phyloP scores from a whole-genome alignment of 30 jellyfish, hydroid and myxozoan species.

The Aurelia aurita region DNA sequence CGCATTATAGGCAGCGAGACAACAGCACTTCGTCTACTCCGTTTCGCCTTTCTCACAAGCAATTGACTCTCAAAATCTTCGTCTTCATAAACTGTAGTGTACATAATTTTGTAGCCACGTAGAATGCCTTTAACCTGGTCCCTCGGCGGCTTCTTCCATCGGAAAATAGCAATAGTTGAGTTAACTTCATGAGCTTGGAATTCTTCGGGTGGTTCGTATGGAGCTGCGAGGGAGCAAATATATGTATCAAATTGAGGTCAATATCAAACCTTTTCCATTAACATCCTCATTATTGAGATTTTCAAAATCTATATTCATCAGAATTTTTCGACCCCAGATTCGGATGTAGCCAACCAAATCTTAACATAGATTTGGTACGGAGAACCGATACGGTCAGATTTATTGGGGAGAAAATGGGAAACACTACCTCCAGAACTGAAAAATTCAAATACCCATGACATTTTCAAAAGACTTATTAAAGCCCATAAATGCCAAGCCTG shows the following conservation, averaged over 20 bases:
- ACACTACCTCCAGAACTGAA: too few relatives aligned
- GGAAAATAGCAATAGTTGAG: constrained; percentile 9
- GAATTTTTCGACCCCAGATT: too few relatives aligned
- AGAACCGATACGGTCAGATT: too few relatives aligned
- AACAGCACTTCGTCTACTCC: constrained; percentile 37
- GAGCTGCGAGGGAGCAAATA: constrained; percentile 31
- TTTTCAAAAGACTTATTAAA: too few relatives aligned
- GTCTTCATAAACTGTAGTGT: constrained; percentile 26
- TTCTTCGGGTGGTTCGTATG: constrained; percentile 38
- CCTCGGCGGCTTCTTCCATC: constrained; percentile 18
- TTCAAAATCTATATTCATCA: too few relatives aligned
- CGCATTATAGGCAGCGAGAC: constrained; percentile 31
- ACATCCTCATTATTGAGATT: too few relatives aligned
- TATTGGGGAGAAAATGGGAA: too few relatives aligned
- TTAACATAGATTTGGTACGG: too few relatives aligned
- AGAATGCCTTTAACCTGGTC: constrained; percentile 37
- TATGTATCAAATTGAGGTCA: neutral
- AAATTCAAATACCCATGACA: too few relatives aligned
- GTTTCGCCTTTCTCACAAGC: constrained; percentile 5
- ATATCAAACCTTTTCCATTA: too few relatives aligned
- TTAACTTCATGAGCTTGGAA: constrained; percentile 2
- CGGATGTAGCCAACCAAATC: too few relatives aligned
- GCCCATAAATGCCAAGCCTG: too few relatives aligned
- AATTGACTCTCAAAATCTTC: constrained; percentile 32
- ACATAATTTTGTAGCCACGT: constrained; percentile 41